Base-by-base conservation (phyloP, 2,888 invertebrate species). In the Trichogramma evanescens region DNA sequence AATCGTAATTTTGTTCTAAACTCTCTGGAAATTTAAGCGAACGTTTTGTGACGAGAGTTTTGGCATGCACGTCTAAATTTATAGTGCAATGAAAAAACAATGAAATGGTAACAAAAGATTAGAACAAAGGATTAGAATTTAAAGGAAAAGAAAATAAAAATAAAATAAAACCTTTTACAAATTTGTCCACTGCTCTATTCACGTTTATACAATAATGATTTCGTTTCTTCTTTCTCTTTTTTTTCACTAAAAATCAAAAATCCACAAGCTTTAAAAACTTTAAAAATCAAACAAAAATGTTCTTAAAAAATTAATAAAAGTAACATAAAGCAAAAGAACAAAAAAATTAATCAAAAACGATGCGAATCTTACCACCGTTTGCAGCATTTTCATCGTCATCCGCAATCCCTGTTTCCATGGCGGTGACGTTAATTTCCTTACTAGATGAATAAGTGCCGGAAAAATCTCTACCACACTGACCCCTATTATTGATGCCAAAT, bases 401-500 rank as follows among this genome's bases (percentile, higher is more conserved):
- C 1, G 71, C 72, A 44, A 71, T 67, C 42, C 82, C 80, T 40
- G 83, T 83, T 69, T 84, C 84, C 84, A 84, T 84, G 6, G 83
- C 83, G 13, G 78, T 74, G 8, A 77, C 72, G 4, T 72, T 71
- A 9, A 72, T 66, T 65, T 75, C 80, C 73, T 83, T 83, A 74
- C 80, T 82, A 10, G 75, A 69, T 10, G 78, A 70, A 63, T 73
- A 71, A 10, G 81, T 80, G 65, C 83, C 81, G n/a, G 79, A 75
- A 71, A 89, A 91, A 69, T 93, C 93, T 65, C 95, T 82, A 4
- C 98, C 98, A 79, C 98, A 98, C 74, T 98, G 98, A 1, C 95
- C 95, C 76, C 96, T 95, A 76, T 98, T 97, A 78, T 98, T 98
- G 64, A 97, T 90, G 5, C 98, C 98, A 78, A 97, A 96, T 0